A percentile compares a stretch with the other conserved stretches of the same genome.
These are phyloP conservation scores for Venusia cambrica DNA, from an alignment of 2,888 invertebrate species.

Conservation along the genomic window DNA sequence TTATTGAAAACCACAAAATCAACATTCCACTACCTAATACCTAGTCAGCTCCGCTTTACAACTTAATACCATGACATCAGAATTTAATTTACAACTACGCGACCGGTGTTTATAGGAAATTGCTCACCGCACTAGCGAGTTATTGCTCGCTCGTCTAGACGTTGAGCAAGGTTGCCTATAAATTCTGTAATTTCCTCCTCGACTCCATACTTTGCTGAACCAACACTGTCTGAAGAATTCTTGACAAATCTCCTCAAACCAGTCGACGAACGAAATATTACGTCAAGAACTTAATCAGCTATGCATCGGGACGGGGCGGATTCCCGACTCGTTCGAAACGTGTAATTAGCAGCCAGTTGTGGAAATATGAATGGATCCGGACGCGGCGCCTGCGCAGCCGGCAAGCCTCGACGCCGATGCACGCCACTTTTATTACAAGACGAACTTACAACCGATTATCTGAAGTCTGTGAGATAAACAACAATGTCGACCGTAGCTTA, in stretches of 20 bases:
- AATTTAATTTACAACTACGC: constrained; percentile 59
- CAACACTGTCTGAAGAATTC: constrained; percentile 32
- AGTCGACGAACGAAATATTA: constrained; percentile 52
- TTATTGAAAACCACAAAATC: constrained; percentile 41
- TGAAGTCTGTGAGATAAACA: constrained; percentile 18
- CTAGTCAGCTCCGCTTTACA: constrained; percentile 43
- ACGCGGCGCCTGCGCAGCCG: constrained; percentile 46
- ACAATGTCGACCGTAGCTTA: constrained; percentile 21
- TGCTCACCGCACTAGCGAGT: constrained; percentile 36
- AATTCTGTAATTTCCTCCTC: constrained; percentile 40
- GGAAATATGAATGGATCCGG: constrained; percentile 66
- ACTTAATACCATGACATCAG: constrained; percentile 60
- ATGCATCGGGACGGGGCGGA: constrained; percentile 45
- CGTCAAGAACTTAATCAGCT: constrained; percentile 68
- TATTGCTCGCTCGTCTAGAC: constrained; percentile 21
- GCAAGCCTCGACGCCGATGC: constrained; percentile 43
- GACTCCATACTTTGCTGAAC: constrained; percentile 25
- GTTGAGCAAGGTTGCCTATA: constrained; percentile 31
- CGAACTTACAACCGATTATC: constrained; percentile 28
- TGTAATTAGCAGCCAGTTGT: constrained; percentile 70
- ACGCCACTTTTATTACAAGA: constrained; percentile 32
- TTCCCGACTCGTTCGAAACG: constrained; percentile 38
- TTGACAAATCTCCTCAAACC: constrained; percentile 23
- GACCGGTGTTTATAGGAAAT: constrained; percentile 55
- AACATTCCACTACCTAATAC: constrained; percentile 35